A percentile compares a stretch with the other conserved stretches of the same genome.
Conservation (phyloP, 1,140 invertebrate species). For the Bombus turneri region DNA sequence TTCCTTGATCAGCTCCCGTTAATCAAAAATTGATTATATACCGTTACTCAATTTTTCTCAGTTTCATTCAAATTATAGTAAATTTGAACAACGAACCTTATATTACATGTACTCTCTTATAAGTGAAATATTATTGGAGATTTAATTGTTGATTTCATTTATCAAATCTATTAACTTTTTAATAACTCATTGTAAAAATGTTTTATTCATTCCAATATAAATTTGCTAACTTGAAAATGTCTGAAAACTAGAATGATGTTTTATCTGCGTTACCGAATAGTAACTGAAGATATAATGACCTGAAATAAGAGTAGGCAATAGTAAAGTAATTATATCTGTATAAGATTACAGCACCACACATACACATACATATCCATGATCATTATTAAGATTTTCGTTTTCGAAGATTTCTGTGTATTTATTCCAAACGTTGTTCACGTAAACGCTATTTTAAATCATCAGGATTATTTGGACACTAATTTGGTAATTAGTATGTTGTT, state of each 20-base stretch:
- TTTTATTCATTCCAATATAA: neutral
- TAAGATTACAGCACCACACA: too few relatives aligned
- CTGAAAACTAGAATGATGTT: too few relatives aligned
- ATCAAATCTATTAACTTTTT: neutral
- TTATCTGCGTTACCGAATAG: neutral
- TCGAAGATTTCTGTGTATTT: neutral
- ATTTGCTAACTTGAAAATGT: neutral
- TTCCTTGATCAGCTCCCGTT: neutral
- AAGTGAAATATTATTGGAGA: neutral
- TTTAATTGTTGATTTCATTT: neutral
- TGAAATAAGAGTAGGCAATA: neutral
- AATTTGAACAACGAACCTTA: neutral
- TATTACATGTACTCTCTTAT: too few relatives aligned
- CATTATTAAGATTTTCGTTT: neutral
- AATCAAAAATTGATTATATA: neutral
- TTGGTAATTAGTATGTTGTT: conserved; percentile 45
- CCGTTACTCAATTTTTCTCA: neutral
- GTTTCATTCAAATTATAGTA: neutral
- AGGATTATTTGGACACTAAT: conserved; percentile 13
- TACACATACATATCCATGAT: neutral
- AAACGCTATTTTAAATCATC: neutral
- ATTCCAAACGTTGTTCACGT: neutral
- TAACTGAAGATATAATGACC: neutral
- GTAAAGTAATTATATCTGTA: too few relatives aligned
- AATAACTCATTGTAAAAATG: neutral